phyloP scores from a whole-genome alignment of 2,888 invertebrate species.

The Suillia variegata region DNA sequence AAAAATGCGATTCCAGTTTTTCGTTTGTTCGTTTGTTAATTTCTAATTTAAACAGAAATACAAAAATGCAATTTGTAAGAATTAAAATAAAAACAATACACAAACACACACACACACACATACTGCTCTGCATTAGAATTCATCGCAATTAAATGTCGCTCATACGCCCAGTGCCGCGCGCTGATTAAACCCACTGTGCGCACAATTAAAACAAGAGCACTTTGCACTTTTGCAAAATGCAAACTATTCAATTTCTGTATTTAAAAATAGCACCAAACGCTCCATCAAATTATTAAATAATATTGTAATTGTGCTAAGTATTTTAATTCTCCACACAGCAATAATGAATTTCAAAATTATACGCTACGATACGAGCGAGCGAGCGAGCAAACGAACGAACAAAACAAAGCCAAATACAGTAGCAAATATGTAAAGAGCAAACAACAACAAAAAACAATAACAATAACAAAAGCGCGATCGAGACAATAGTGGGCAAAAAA shows the following conservation, averaged over 20 bases:
- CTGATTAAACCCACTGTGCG: no score
- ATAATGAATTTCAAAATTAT: constrained; percentile 26
- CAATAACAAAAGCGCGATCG: background rate
- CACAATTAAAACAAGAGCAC: background rate
- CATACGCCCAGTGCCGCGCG: background rate
- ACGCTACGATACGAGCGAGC: no score
- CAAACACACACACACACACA: no score
- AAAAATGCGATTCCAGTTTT: no score
- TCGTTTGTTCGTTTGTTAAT: no score
- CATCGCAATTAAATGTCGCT: constrained; percentile 1
- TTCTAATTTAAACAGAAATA: no score
- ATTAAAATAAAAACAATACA: no score
- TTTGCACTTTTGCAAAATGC: no score
- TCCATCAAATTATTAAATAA: constrained; percentile 28
- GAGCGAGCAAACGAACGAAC: no score
- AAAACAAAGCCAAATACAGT: background rate
- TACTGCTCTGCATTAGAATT: no score
- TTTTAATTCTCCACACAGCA: constrained; percentile 22
- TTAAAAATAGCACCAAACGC: background rate
- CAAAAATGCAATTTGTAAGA: no score
- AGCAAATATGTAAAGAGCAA: background rate
- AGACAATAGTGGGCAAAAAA: background rate
- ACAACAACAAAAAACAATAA: background rate
- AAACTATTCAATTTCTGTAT: no score
- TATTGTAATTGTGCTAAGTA: constrained; percentile 50